Base-by-base conservation (phyloP, 2,888 invertebrate genomes). In the Leucophenga maculata region DNA sequence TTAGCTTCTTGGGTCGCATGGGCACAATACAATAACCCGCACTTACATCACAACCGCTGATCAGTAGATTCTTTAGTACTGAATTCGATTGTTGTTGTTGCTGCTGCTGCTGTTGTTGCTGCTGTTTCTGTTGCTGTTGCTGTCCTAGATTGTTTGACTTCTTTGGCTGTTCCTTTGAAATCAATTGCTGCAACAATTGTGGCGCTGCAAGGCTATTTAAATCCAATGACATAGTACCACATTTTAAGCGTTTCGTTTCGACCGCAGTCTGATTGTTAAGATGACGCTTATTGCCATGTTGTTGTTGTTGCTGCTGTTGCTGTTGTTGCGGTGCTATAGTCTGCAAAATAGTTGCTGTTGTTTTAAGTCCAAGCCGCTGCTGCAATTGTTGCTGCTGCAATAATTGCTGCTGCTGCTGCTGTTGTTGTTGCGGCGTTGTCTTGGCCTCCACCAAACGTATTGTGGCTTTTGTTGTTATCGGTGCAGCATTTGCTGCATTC, bases 1-100 rank as follows among this genome's bases (percentile, higher is more conserved):
- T 78, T 77, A 86, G 84, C 78, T 88, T 88, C 82, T 88, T 90
- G 65, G 91, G 91, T 86, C 92, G 90, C 88, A 92, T 90, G 84
- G 93, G 93, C 88, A 94, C 93, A 89, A 94, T 91, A 89, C 95
- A 95, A 89, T 97, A 97, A 78, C 97, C 97, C 79, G 96, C 95
- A 90, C 94, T 94, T 88, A 95, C 94, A 89, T 97, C 97, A 89
- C 96, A 97, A 84, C 97, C 97, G 91, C 95, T 96, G 90, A 97
- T 94, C 90, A 97, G 92, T 80, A 97, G 93, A 91, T 97, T 97
- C 93, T 96, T 95, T 86, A 97, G 92, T 86, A 97, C 97, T 64
- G 89, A 89, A 57, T 88, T 87, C 16, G 88, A 88, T 57, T 86
- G 79, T 69, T 83, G 82, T 11, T 80, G 82, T 6, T 81, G 78